A percentile compares a stretch with the other conserved stretches of the same genome.
Evolutionary conservation across 2,113 vertebrate genomes (phyloP).

Genomic region (Grantiella picta): DNA sequence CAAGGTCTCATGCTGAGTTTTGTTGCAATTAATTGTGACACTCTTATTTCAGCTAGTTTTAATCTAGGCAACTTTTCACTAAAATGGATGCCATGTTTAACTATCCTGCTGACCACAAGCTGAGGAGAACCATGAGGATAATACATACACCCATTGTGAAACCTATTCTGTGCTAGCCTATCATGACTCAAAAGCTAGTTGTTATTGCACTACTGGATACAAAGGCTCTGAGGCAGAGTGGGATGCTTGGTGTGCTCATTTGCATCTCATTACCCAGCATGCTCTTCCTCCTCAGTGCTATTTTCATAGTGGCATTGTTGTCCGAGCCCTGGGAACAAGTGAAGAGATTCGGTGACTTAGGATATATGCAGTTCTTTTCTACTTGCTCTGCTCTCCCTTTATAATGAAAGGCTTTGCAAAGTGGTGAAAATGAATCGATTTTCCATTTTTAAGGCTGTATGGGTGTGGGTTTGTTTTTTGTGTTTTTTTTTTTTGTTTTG

Average conservation of each 20-base stretch:
- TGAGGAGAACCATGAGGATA: neutral
- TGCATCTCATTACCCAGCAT: conserved; percentile 67
- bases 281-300: conserved; percentile 45
- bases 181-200: conserved; percentile 56
- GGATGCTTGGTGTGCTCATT: conserved; percentile 44
- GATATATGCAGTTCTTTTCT: conserved; percentile 55
- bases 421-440: conserved; percentile 37
- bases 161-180: conserved; percentile 36
- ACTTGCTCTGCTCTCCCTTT: neutral
- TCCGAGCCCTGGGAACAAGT: conserved; percentile 56
- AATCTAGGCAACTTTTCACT: neutral
- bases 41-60: neutral
- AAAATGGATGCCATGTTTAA: conserved; percentile 13
- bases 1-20: neutral
- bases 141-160: conserved; percentile 8
- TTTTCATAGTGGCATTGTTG: conserved; percentile 57
- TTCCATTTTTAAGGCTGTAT: conserved; percentile 33
- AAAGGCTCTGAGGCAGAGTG: conserved; percentile 33
- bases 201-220: conserved; percentile 47
- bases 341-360: conserved; percentile 45
- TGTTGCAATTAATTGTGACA: neutral
- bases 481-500: neutral
- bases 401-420: conserved; percentile 32
- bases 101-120: conserved; percentile 33
- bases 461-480: neutral